phyloP scores from a whole-genome alignment of 2,113 vertebrate genomes.

The Pogonocichla stellata region DNA sequence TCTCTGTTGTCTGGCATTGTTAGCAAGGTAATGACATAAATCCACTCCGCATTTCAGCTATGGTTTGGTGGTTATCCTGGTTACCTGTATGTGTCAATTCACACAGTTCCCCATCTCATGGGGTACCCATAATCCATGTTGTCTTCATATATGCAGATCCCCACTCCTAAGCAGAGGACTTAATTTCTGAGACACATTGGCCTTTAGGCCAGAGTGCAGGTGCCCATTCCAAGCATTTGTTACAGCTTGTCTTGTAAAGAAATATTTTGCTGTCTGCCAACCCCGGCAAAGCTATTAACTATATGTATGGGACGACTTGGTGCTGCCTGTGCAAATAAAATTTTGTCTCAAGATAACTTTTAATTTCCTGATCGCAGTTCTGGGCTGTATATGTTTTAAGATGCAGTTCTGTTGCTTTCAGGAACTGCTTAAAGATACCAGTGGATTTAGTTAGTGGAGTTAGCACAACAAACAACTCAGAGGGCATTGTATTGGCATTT shows the following conservation, averaged over 20 bases:
- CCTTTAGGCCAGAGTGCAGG: neutral
- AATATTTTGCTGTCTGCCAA: neutral
- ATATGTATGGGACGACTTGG: neutral
- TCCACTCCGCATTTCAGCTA: neutral
- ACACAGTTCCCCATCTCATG: rapidly evolving
- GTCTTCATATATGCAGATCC: neutral
- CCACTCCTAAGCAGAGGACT: neutral
- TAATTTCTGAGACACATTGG: neutral
- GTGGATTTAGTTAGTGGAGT: neutral
- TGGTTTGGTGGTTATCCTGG: neutral
- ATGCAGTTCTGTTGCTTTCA: neutral
- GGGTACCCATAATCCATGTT: rapidly evolving
- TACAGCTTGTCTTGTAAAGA: neutral
- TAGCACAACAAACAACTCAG: neutral
- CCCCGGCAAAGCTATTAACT: neutral
- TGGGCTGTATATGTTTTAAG: neutral
- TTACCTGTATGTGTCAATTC: neutral
- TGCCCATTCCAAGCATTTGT: neutral
- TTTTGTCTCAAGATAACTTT: neutral
- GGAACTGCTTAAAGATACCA: neutral
- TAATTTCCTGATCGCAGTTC: neutral
- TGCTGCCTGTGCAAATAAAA: neutral
- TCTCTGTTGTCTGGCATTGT: neutral
- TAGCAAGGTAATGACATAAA: neutral
- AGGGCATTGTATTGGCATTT: neutral